phyloP scores from a whole-genome alignment of 1,140 invertebrate genomes.

The Drosophila pandora region DNA sequence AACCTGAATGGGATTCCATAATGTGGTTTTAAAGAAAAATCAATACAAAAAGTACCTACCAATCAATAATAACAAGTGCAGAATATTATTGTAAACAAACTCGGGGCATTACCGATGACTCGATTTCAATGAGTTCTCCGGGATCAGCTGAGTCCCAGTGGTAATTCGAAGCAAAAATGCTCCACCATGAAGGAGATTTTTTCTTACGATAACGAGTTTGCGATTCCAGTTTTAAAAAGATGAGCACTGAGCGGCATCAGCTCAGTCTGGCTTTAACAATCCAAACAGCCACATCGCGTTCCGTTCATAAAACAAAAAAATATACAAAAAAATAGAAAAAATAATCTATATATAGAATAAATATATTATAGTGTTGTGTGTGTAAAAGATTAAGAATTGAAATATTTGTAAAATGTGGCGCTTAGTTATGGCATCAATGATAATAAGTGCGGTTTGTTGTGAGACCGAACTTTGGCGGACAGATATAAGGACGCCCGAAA shows the following conservation, averaged over 20 bases:
- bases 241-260: slow-evolving; percentile 19
- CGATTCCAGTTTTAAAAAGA: slow-evolving; percentile 61
- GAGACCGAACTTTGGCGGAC: slow-evolving; percentile 23
- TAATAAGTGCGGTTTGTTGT: slow-evolving; percentile 28
- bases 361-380: slow-evolving; percentile 27
- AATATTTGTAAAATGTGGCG: slow-evolving; percentile 50
- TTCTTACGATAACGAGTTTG: slow-evolving; percentile 65
- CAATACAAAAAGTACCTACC: slow-evolving; percentile 40
- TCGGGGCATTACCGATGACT: slow-evolving; percentile 45
- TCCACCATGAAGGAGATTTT: no score
- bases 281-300: slow-evolving; percentile 10
- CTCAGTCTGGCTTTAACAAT: slow-evolving; percentile 48
- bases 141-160: slow-evolving; percentile 13
- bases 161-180: no score
- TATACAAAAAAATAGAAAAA: neutral
- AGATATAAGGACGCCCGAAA: slow-evolving; percentile 33
- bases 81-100: slow-evolving; percentile 42
- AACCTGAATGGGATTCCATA: slow-evolving; percentile 39
- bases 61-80: slow-evolving; percentile 49
- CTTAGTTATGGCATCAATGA: slow-evolving; percentile 40
- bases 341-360: slow-evolving; percentile 14
- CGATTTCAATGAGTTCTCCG: slow-evolving; percentile 10
- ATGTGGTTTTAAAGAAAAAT: slow-evolving; percentile 15
- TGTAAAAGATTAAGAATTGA: slow-evolving; percentile 41
- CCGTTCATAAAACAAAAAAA: neutral